Percentiles rank a stretch among this genome's conserved stretches.
Evolutionary conservation across 2,888 invertebrate species (phyloP).

Genomic region (Gibbula magus): DNA sequence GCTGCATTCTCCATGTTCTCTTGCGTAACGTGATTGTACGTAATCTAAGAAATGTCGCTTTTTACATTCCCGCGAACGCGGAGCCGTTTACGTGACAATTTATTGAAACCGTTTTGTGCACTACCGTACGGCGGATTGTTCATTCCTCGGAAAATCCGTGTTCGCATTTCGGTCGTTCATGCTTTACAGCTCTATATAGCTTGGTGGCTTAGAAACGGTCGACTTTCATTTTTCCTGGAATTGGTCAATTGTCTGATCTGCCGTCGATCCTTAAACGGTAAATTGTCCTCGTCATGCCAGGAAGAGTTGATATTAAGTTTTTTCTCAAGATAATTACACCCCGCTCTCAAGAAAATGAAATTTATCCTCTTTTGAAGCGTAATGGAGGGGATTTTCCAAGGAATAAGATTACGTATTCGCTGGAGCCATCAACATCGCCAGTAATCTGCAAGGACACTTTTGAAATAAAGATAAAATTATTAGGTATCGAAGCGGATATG

Average conservation of each 20-base stretch:
- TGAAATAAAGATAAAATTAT: slow-evolving; percentile 12
- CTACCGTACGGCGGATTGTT: neutral
- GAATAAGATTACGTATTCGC: neutral
- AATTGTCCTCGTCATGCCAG: neutral
- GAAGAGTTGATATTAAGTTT: neutral
- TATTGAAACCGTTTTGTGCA: neutral
- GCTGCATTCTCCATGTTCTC: neutral
- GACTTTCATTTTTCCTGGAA: neutral
- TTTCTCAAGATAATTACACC: slow-evolving; percentile 3
- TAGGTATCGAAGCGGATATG: neutral
- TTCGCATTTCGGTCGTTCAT: neutral
- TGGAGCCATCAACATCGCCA: neutral
- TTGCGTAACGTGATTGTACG: neutral
- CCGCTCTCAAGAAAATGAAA: slow-evolving; percentile 11
- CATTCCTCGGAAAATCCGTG: neutral
- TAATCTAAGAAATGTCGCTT: neutral
- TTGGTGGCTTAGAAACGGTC: neutral
- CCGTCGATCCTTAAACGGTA: neutral
- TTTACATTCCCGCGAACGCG: neutral
- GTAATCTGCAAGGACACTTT: neutral
- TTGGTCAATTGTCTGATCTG: slow-evolving; percentile 12
- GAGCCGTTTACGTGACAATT: neutral
- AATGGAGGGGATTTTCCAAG: neutral
- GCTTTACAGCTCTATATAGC: neutral
- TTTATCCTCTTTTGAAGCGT: slow-evolving; percentile 8